Conservation (phyloP, 2,888 invertebrate species). For the Caenorhabditis panamensis region DNA sequence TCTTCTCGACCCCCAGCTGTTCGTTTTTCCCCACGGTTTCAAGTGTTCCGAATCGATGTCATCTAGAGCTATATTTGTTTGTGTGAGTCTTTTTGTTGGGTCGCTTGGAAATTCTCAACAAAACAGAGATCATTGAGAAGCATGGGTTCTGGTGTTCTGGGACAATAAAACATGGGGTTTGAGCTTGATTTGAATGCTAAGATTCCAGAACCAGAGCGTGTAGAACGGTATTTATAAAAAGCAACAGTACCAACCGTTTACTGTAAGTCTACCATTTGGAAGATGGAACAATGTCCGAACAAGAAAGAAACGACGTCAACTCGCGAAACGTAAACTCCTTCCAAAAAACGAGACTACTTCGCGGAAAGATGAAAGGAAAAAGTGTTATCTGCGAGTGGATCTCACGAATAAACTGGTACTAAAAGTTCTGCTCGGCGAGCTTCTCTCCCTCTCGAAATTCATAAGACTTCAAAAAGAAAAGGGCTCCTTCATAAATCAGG, state of each 20-base stretch:
- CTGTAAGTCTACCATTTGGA: too few relatives aligned
- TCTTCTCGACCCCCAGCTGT: neutral
- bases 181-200: too few relatives aligned
- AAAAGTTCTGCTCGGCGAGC: neutral
- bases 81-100: too few relatives aligned
- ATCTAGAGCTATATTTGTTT: neutral
- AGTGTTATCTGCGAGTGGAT: constrained; percentile 11
- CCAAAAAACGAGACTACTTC: neutral
- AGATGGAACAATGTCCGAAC: too few relatives aligned
- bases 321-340: too few relatives aligned
- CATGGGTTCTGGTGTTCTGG: neutral
- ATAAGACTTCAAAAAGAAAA: constrained; percentile 8
- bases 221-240: too few relatives aligned
- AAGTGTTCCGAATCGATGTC: neutral
- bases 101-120: too few relatives aligned
- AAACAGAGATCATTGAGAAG: too few relatives aligned
- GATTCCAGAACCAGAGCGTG: too few relatives aligned
- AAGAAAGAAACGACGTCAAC: too few relatives aligned
- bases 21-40: neutral
- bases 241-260: too few relatives aligned
- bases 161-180: too few relatives aligned
- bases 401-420: constrained; percentile 3
- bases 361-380: constrained; percentile 15
- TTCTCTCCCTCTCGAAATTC: neutral
- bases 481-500: constrained; percentile 24